Conservation (phyloP, 2,888 invertebrate species). For the Eupithecia insigniata region DNA sequence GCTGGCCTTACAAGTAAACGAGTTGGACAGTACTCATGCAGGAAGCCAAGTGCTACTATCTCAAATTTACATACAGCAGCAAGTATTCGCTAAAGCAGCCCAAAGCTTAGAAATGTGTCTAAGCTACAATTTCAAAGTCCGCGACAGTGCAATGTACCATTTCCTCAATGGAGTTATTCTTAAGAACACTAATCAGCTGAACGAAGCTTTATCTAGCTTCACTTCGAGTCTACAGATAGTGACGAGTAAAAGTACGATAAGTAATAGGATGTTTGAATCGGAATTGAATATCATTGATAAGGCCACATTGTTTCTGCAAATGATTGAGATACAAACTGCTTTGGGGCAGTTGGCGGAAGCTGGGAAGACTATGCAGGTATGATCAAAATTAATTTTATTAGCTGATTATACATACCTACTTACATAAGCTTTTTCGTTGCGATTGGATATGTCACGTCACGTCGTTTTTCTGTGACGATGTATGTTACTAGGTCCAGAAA, state of each 20-base stretch:
- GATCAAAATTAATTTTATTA: not conserved
- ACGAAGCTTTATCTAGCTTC: slow-evolving; percentile 90
- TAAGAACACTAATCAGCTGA: slow-evolving; percentile 88
- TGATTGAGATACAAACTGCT: slow-evolving; percentile 90
- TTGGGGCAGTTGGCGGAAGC: slow-evolving; percentile 91
- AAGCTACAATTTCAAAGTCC: slow-evolving; percentile 95
- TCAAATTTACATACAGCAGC: slow-evolving; percentile 90
- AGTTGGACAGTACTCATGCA: slow-evolving; percentile 90
- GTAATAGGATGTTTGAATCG: slow-evolving; percentile 63
- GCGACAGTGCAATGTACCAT: slow-evolving; percentile 96
- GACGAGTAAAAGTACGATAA: slow-evolving; percentile 66
- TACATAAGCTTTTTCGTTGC: not conserved
- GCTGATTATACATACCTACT: no score
- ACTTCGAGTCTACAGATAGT: slow-evolving; percentile 89
- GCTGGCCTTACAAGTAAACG: slow-evolving; percentile 89
- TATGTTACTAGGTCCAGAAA: no score
- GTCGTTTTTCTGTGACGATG: not conserved
- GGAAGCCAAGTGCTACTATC: slow-evolving; percentile 94
- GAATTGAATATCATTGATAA: slow-evolving; percentile 89
- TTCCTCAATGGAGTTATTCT: slow-evolving; percentile 93
- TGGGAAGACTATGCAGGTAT: slow-evolving; percentile 89
- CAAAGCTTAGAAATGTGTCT: slow-evolving; percentile 95
- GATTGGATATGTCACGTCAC: not conserved
- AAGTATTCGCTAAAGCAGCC: slow-evolving; percentile 89
- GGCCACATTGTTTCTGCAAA: slow-evolving; percentile 93